Conservation (phyloP, 2,113 vertebrate genomes). For the Nothobranchius kuhntae region DNA sequence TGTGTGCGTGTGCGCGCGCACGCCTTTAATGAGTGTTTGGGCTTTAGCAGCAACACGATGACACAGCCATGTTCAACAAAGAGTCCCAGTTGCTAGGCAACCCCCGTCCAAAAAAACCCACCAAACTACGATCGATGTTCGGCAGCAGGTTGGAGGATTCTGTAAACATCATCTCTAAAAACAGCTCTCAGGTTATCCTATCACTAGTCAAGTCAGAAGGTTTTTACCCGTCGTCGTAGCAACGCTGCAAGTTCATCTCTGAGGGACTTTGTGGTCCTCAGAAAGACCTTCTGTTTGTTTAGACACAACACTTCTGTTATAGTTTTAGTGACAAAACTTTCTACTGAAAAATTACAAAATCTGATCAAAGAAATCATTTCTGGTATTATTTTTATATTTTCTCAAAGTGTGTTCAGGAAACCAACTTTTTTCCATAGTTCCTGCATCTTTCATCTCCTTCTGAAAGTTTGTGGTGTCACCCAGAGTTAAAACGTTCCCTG, state of each 20-base stretch:
- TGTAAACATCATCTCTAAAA: not conserved
- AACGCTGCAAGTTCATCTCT: too few relatives aligned
- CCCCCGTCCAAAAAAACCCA: slow-evolving; percentile 46
- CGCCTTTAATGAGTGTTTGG: slow-evolving; percentile 31
- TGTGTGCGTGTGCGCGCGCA: slow-evolving; percentile 34
- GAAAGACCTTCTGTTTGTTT: too few relatives aligned
- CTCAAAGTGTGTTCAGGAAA: too few relatives aligned
- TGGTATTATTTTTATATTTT: too few relatives aligned
- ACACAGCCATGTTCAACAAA: slow-evolving; percentile 64
- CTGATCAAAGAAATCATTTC: too few relatives aligned
- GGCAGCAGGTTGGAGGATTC: slow-evolving; percentile 29
- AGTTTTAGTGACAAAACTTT: too few relatives aligned
- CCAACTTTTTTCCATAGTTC: too few relatives aligned
- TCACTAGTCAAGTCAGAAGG: not conserved
- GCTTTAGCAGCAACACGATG: slow-evolving; percentile 31
- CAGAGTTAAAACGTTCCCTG: slow-evolving; percentile 5
- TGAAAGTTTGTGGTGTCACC: not conserved
- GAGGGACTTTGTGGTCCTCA: too few relatives aligned
- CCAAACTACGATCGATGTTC: slow-evolving; percentile 29
- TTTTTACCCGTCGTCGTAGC: too few relatives aligned
- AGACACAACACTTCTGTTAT: too few relatives aligned
- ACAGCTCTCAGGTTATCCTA: not conserved
- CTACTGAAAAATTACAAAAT: too few relatives aligned
- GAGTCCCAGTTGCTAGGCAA: slow-evolving; percentile 70
- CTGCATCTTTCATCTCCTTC: not conserved